Base-by-base conservation (phyloP, 2,888 invertebrate genomes). In the Pyrrhosoma nymphula region DNA sequence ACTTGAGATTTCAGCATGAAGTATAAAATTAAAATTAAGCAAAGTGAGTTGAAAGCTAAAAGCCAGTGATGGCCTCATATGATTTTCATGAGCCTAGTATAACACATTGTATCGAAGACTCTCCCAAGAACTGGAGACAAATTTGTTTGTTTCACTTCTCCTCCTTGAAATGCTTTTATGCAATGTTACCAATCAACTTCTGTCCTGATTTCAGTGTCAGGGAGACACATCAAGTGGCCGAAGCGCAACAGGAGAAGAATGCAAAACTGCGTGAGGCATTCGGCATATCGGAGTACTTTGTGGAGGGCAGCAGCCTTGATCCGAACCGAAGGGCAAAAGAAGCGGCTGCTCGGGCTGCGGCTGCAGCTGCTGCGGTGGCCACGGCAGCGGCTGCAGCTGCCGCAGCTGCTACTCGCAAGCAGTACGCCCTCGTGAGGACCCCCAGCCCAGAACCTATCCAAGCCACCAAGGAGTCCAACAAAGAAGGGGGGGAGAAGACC, bases 241-340 rank as follows among this genome's bases (percentile, higher is more conserved):
- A 99, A 97, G 99, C 99, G 55, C 99, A 99, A 97, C 98, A 99
- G 96, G 99, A 99, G 97, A 99, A 99, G 97, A 99, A 99, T 97
- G 99, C 99, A 3, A 98, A 98, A 95, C 97, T 99, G 95, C 98
- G 99, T 95, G 99, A 99, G 97, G 99, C 99, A 12, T 99, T 99
- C 97, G 99, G 99, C 95, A 99, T 99, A 96, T 98, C 99, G 56
- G 98, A 99, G 96, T 98, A 98, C 96, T 99, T 99, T 97, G 98
- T 99, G 95, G 99, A 99, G 97, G 99, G 99, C 96, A 98, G 98
- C 96, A 99, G 99, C 96, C 98, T 99, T 97, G 99, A 99, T 97
- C 98, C 98, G 6, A 98, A 98, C 97, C 97, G 98, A 91, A 97
- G 97, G 96, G 97, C 97, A 18, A 98, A 98, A 96, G 97, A 97